Evolutionary conservation across 1,140 invertebrate species (phyloP).

Genomic region (Drosophila quadrilineata): DNA sequence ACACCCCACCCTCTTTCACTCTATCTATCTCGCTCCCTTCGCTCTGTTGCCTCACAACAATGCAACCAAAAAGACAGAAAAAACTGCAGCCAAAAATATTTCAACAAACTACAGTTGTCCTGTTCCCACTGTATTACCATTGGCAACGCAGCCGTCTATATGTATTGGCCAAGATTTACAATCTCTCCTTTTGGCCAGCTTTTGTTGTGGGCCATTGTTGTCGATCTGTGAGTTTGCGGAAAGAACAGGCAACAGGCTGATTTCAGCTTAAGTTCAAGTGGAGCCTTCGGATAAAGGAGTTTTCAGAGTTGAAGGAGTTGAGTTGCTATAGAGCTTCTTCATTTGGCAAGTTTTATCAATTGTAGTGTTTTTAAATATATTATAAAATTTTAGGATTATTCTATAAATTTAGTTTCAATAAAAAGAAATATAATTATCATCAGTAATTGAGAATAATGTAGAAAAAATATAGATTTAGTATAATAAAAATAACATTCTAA

Average conservation of each 20-base stretch:
- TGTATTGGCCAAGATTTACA: background rate
- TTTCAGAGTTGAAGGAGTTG: too few relatives aligned
- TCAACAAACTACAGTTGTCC: constrained; percentile 3
- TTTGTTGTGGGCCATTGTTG: constrained; percentile 1
- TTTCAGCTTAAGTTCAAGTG: too few relatives aligned
- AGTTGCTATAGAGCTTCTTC: too few relatives aligned
- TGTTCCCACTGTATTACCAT: constrained; percentile 2
- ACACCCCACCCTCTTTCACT: too few relatives aligned
- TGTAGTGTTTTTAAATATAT: background rate
- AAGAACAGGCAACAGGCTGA: too few relatives aligned
- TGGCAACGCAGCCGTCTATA: background rate
- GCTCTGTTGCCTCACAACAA: constrained; percentile 4
- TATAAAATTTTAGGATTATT: background rate
- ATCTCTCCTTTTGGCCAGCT: background rate
- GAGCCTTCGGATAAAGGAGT: too few relatives aligned
- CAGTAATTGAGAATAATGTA: too few relatives aligned
- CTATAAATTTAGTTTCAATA: too few relatives aligned
- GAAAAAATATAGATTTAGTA: background rate
- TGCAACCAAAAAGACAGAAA: constrained; percentile 1
- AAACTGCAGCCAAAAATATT: constrained; percentile 1
- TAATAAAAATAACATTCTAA: background rate
- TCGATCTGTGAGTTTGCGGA: too few relatives aligned
- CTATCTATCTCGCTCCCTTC: too few relatives aligned
- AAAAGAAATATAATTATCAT: too few relatives aligned
- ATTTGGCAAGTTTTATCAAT: background rate